Evolutionary conservation across 2,797 vertebrate species (phyloP).

Genomic region (Hippocampus kuda): DNA sequence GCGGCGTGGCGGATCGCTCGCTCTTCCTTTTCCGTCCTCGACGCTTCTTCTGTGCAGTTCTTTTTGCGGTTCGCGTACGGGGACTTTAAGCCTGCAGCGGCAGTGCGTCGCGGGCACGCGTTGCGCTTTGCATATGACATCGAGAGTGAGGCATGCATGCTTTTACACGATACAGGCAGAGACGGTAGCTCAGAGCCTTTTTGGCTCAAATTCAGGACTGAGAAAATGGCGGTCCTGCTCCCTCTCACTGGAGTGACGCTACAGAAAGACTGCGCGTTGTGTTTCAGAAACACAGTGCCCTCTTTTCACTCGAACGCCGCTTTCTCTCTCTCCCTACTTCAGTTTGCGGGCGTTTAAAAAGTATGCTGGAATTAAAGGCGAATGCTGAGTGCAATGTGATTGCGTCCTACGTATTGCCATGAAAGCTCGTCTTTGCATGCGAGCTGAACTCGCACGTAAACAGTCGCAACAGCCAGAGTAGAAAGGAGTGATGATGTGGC

Average conservation of each 20-base stretch:
- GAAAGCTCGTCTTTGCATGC: constrained; percentile 21
- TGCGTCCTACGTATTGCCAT: constrained; percentile 22
- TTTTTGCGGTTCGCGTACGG: constrained; percentile 32
- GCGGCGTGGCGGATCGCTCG: constrained; percentile 22
- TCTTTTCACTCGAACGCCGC: constrained; percentile 31
- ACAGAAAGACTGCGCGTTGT: constrained; percentile 54
- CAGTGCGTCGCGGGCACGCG: constrained; percentile 40
- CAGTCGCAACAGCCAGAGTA: constrained; percentile 30
- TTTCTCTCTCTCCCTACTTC: constrained; percentile 20
- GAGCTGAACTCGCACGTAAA: constrained; percentile 40
- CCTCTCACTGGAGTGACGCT: constrained; percentile 64
- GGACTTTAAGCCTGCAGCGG: constrained; percentile 20
- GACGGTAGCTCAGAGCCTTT: constrained; percentile 67
- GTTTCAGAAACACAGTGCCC: constrained; percentile 51
- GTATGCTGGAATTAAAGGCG: constrained; percentile 16
- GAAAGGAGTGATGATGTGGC: constrained; percentile 12
- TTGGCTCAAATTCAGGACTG: constrained; percentile 78
- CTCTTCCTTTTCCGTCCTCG: constrained; percentile 11
- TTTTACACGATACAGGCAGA: constrained; percentile 40
- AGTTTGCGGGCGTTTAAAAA: constrained; percentile 21
- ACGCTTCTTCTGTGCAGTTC: constrained; percentile 30
- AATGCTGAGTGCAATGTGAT: constrained; percentile 22
- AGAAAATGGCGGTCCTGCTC: constrained; percentile 91
- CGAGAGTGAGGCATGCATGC: constrained; percentile 24
- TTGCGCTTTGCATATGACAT: constrained; percentile 19